These are phyloP conservation scores for Oreamnos americanus DNA, from an alignment of 2,113 vertebrate genomes.

Conservation along the genomic window DNA sequence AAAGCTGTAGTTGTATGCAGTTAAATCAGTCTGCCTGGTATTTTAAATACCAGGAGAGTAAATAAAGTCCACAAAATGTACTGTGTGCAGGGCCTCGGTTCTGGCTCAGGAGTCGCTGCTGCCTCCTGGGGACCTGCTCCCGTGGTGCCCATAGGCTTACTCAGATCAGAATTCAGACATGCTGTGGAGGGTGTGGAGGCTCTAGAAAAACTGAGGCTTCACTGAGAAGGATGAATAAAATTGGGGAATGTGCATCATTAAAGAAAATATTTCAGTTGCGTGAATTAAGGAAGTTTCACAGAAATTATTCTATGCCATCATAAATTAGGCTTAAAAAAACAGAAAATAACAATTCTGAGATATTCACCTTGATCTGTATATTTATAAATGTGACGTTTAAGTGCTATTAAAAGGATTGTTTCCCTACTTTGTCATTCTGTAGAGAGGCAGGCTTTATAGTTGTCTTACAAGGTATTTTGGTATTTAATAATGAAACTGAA, in stretches of 20 bases:
- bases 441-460: not conserved
- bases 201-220: not conserved
- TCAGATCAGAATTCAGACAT: not conserved
- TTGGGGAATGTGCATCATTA: not conserved
- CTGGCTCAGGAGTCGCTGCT: not conserved
- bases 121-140: not conserved
- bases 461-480: not conserved
- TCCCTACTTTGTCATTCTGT: not conserved
- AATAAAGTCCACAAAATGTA: not conserved
- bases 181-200: not conserved
- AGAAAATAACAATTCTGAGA: not conserved
- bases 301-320: not conserved
- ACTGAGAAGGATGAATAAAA: not conserved
- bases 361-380: not conserved
- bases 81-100: not conserved
- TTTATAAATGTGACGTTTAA: not conserved
- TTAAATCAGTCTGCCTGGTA: not conserved
- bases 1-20: not conserved
- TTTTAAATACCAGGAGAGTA: not conserved
- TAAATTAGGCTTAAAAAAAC: not conserved
- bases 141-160: not conserved
- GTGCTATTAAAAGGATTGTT: not conserved
- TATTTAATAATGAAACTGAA: not conserved
- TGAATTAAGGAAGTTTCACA: not conserved
- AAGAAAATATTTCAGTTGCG: not conserved